These are phyloP conservation scores for Macropus fuliginosus DNA, from an alignment of 2,797 vertebrate species.

Conservation along the genomic window DNA sequence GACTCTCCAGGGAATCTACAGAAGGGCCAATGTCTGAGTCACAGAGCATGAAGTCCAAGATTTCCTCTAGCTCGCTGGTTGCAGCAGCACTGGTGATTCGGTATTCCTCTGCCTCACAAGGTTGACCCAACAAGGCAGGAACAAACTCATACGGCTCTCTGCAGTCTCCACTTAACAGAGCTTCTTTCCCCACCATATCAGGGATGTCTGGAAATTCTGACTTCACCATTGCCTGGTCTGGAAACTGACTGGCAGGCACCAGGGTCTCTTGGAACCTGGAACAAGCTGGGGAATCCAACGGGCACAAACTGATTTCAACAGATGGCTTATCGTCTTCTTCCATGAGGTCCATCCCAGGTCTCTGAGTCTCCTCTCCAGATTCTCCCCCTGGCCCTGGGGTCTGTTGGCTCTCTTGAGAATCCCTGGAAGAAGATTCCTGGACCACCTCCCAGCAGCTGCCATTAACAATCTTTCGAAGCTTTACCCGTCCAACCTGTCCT, in stretches of 20 bases:
- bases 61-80: conserved; percentile 79
- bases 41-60: conserved; percentile 79
- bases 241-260: conserved; percentile 50
- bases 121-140: conserved; percentile 35
- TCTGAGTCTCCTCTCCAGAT: background rate
- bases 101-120: conserved; percentile 74
- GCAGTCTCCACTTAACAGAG: conserved; percentile 39
- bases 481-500: conserved; percentile 80
- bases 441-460: conserved; percentile 85
- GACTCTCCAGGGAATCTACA: conserved; percentile 35
- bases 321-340: conserved; percentile 11
- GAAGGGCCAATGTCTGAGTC: conserved; percentile 55
- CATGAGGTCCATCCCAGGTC: background rate
- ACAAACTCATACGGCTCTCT: conserved; percentile 50
- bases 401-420: background rate
- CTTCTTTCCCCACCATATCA: conserved; percentile 34
- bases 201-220: conserved; percentile 29
- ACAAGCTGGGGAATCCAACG: background rate
- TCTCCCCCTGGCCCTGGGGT: background rate
- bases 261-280: conserved; percentile 52
- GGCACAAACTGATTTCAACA: background rate
- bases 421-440: conserved; percentile 66
- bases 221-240: conserved; percentile 38
- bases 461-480: conserved; percentile 81
- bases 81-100: conserved; percentile 74